phyloP scores from a whole-genome alignment of 2,113 vertebrate genomes.

The Setophaga coronata region DNA sequence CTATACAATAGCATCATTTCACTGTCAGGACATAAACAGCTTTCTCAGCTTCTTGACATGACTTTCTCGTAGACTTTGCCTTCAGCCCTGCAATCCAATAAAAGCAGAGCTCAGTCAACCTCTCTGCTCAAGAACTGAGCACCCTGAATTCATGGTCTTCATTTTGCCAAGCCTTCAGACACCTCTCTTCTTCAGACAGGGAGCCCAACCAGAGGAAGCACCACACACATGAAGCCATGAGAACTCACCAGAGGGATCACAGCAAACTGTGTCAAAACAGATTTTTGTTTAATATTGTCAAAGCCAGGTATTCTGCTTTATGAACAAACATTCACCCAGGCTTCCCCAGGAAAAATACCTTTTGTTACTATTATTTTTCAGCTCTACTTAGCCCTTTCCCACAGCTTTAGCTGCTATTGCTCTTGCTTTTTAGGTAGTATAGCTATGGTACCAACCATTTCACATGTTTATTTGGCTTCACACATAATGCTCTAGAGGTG shows the following conservation, averaged over 20 bases:
- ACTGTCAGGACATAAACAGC: neutral
- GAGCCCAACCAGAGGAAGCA: neutral
- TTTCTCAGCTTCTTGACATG: neutral
- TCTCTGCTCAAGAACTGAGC: neutral
- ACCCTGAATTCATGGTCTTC: neutral
- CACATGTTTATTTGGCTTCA: neutral
- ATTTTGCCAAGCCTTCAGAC: neutral
- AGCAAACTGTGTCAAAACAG: neutral
- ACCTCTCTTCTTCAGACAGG: neutral
- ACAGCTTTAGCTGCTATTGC: neutral
- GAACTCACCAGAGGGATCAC: neutral
- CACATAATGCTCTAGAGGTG: neutral
- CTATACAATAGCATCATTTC: neutral
- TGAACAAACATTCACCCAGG: neutral
- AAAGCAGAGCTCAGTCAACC: neutral
- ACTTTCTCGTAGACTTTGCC: neutral
- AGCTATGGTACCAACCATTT: neutral
- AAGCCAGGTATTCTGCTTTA: neutral
- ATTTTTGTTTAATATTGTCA: neutral
- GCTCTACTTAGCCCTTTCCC: neutral
- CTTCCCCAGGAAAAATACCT: neutral
- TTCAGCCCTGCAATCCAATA: neutral
- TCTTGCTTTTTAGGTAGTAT: neutral
- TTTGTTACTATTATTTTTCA: neutral
- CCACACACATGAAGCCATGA: accelerated